Base-by-base conservation (phyloP, 2,888 invertebrate genomes). In the Phalangium opilio region DNA sequence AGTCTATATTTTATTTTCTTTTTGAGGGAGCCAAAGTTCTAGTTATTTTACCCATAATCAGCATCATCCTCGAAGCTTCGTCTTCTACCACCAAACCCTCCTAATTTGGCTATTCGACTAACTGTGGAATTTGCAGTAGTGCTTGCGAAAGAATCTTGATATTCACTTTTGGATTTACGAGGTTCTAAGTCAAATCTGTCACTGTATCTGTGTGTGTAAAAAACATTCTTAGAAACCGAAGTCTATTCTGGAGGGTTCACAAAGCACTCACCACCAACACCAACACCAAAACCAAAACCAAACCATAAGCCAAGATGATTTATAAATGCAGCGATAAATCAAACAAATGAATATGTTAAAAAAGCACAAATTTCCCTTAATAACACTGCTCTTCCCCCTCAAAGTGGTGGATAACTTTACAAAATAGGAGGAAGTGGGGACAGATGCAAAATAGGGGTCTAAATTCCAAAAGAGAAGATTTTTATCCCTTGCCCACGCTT, bases 41-140 rank as follows among this genome's bases (percentile, higher is more conserved):
- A 21, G 14, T 19, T 21, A 20, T 2, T 20, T 27, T 41, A 56
- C 55, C 55, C 53, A 14, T 50, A 50, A 3, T 56, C 55, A 4
- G 54, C 49, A 14, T 50, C 53, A 44, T 56, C 56, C 41, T 56
- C 56, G 41, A 55, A 53, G 39, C 56, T 53, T 45, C 47, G 43
- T 33, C 55, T 48, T 27, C 51, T 47, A 17, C 49, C 49, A 32
- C 55, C 44, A 17, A n/a, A n/a, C n/a, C n/a, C n/a, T n/a, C 53
- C 50, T 43, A 54, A 54, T 21, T 47, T 38, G 11, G 50, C 50
- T 10, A 51, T 34, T 27, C 49, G 36, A n/a, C 44, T 41, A 27
- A 27, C 27, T 4, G 27, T 27, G 27, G 27, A 27, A 27, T 27
- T 27, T 27, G 27, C 27, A 8, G 27, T 4, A 7, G 27, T 27